Base-by-base conservation (phyloP, 2,113 vertebrate genomes). In the Rana temporaria region DNA sequence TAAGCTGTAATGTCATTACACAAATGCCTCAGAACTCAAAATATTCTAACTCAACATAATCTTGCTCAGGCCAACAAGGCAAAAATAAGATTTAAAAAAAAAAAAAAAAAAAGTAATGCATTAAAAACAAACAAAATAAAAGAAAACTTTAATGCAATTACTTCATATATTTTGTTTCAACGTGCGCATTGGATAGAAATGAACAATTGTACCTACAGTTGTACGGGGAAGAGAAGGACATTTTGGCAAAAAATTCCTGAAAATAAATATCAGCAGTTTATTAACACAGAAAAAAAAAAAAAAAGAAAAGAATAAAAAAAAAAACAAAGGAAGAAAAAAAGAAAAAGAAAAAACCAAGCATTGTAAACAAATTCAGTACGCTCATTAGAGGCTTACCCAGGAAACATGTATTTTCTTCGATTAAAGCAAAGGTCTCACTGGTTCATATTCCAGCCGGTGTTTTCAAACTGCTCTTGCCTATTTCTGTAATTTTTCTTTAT, bases 191-290 rank as follows among this genome's bases (percentile, higher is more conserved):
- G 91, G 93, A 96, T 94, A 94, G 93, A 94, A 95, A 95, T 91
- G 92, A 95, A 95, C 94, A 95, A 90, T 86, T 94, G 93, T 96
- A 96, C 96, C 96, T 97, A 96, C 94, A 97, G 95, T 96, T 95
- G 94, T 92, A 91, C 93, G 94, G 92, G 94, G 95, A 93, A 95
- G 95, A 94, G 94, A 93, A 93, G 92, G 92, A 90, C 91, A 94
- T 93, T 90, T 96, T 96, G 81, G 94, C 93, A 95, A 95, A 94
- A 94, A 91, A 95, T 92, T 93, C 94, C 95, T 96, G 94, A 92
- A 97, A 96, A 94, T 95, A 94, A 95, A 96, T 93, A 96, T 93
- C 92, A 88, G 92, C 90, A 95, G 90, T 94, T 96, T 95, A 93
- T 95, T 95, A 89, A 91, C 89, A 89, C 85, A 89, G 90, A 90